Evolutionary conservation across 1,140 invertebrate genomes (phyloP).

Genomic region (Zaprionus davidi): DNA sequence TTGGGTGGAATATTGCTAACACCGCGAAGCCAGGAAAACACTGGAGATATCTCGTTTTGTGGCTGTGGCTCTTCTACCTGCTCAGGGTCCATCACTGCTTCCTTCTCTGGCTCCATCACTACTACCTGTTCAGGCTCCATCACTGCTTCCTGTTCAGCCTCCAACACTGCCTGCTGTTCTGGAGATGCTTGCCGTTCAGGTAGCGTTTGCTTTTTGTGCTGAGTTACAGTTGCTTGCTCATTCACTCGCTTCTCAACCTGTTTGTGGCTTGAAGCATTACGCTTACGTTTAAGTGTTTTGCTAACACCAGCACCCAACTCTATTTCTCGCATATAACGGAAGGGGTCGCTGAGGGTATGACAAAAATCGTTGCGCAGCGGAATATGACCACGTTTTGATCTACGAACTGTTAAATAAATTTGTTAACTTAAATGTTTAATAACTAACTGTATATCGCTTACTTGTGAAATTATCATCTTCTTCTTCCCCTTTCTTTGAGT

Average conservation of each 20-base stretch:
- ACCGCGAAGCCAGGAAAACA: conserved; percentile 5
- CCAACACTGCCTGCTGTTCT: background rate
- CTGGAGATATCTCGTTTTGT: background rate
- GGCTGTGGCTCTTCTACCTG: background rate
- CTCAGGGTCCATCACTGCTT: background rate
- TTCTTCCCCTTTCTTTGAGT: background rate
- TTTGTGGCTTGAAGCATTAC: background rate
- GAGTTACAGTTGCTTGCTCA: background rate
- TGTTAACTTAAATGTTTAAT: background rate
- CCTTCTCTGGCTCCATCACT: background rate
- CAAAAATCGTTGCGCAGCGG: conserved; percentile 55
- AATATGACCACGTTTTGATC: conserved; percentile 66
- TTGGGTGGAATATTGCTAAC: background rate
- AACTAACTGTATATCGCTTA: conserved; percentile 25
- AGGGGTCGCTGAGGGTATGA: conserved; percentile 46
- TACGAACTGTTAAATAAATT: conserved; percentile 36
- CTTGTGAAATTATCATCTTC: conserved; percentile 14
- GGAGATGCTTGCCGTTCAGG: background rate
- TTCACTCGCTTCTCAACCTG: background rate
- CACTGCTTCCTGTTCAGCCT: background rate
- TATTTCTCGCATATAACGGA: background rate
- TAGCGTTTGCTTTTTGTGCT: background rate
- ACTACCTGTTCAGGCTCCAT: background rate
- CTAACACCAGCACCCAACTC: background rate
- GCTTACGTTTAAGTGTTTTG: conserved; percentile 6